Conservation (phyloP, 2,113 vertebrate species). For the Bos indicus region DNA sequence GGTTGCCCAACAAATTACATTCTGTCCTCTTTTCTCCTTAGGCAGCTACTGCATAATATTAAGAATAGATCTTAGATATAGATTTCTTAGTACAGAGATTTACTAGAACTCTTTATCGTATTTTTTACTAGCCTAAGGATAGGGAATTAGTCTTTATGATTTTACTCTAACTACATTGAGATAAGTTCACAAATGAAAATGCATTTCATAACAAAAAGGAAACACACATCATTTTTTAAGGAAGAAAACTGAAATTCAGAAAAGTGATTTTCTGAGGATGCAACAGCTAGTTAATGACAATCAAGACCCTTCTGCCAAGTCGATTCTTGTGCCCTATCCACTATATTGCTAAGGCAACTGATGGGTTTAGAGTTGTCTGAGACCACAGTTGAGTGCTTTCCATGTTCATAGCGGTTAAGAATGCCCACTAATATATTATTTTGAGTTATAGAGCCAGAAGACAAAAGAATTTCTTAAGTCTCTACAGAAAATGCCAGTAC, state of each 20-base stretch:
- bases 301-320: not conserved
- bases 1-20: not conserved
- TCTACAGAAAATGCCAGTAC: not conserved
- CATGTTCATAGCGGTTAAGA: not conserved
- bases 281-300: not conserved
- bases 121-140: not conserved
- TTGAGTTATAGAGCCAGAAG: not conserved
- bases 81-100: not conserved
- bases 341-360: not conserved
- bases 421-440: not conserved
- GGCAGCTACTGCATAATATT: not conserved
- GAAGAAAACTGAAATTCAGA: not conserved
- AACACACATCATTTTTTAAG: not conserved
- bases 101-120: not conserved
- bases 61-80: not conserved
- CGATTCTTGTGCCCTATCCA: not conserved
- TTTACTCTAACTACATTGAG: not conserved
- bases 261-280: not conserved
- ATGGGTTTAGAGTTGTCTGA: not conserved
- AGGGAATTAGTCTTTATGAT: not conserved
- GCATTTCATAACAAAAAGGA: not conserved
- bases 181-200: not conserved
- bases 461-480: not conserved
- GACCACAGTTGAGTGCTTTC: not conserved
- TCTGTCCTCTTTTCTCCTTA: not conserved